phyloP scores from a whole-genome alignment of 2,797 vertebrate genomes.

The Holocentrus rufus region DNA sequence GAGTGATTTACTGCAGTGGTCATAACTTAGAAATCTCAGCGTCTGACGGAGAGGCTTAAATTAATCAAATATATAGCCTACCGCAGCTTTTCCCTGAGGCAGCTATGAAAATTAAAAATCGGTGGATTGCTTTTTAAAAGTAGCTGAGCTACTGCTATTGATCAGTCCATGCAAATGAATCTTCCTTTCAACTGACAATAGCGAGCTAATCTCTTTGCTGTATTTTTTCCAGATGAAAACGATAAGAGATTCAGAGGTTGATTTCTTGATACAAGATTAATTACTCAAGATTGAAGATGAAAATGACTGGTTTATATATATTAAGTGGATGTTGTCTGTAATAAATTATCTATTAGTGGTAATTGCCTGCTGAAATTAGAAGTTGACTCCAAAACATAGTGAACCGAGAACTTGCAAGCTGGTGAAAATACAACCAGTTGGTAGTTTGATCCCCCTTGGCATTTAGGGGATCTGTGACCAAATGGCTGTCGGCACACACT shows the following conservation, averaged over 20 bases:
- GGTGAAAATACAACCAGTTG: conserved; percentile 72
- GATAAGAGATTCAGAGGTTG: conserved; percentile 29
- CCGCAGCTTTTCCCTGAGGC: conserved; percentile 29
- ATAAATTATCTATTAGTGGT: conserved; percentile 17
- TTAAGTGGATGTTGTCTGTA: background rate
- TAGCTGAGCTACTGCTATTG: conserved; percentile 49
- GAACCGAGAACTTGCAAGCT: conserved; percentile 66
- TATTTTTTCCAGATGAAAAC: conserved; percentile 39
- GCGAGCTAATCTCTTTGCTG: conserved; percentile 51
- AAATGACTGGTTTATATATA: conserved; percentile 13
- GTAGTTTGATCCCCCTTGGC: conserved; percentile 72
- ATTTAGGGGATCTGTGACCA: conserved; percentile 71
- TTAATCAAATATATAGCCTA: conserved; percentile 55
- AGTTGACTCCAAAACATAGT: background rate
- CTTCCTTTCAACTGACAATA: conserved; percentile 63
- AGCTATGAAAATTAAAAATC: conserved; percentile 57
- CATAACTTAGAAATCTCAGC: conserved; percentile 46
- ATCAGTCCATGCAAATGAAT: conserved; percentile 60
- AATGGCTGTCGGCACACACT: conserved; percentile 64
- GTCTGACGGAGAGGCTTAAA: conserved; percentile 58
- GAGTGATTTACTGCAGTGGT: no score
- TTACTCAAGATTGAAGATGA: conserved; percentile 15
- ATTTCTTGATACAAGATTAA: conserved; percentile 39
- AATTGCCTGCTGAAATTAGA: conserved; percentile 39
- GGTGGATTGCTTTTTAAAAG: conserved; percentile 54